phyloP scores from a whole-genome alignment of 2,797 vertebrate species.

The Lagothrix lagotricha region DNA sequence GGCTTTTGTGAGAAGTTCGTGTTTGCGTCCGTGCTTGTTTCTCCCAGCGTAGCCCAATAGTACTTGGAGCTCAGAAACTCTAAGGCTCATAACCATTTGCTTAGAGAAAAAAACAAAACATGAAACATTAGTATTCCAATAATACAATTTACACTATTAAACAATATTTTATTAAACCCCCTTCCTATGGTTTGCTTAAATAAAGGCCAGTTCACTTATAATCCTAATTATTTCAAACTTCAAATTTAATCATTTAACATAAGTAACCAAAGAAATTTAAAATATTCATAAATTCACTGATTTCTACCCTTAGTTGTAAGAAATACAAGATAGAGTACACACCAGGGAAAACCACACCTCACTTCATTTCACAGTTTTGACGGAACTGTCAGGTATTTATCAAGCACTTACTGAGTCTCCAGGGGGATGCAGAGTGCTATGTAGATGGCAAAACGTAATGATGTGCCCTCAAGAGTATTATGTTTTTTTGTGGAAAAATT shows the following conservation, averaged over 20 bases:
- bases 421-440: not conserved
- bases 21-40: constrained; percentile 99
- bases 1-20: constrained; percentile 98
- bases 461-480: constrained; percentile 20
- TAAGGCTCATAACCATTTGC: constrained; percentile 99
- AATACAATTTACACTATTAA: constrained; percentile 45
- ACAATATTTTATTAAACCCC: not conserved
- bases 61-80: constrained; percentile 99
- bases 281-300: constrained; percentile 43
- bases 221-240: constrained; percentile 30
- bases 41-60: constrained; percentile 98
- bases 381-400: constrained; percentile 22
- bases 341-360: not conserved
- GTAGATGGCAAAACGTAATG: not conserved
- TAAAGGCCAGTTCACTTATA: constrained; percentile 11
- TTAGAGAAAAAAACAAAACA: constrained; percentile 84
- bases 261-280: constrained; percentile 47
- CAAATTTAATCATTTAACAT: constrained; percentile 38
- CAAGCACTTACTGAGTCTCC: constrained; percentile 23
- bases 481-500: not conserved
- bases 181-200: not conserved
- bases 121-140: constrained; percentile 71
- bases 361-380: not conserved
- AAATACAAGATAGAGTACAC: not conserved
- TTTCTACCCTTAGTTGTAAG: not conserved